Conservation (phyloP, 2,113 vertebrate species). For the Equus przewalskii region DNA sequence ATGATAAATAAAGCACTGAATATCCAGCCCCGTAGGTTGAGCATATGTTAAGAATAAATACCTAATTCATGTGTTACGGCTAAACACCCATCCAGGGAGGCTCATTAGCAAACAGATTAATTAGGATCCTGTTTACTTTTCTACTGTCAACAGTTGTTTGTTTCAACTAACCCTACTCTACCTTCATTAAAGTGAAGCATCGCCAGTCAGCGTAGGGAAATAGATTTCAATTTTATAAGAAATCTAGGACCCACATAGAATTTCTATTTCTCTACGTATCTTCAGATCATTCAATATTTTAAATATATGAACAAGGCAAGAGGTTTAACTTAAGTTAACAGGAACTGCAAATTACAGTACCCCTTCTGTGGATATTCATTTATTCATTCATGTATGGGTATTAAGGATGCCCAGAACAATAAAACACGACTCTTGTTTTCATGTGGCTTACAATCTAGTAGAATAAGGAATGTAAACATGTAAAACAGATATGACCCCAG, state of each 20-base stretch:
- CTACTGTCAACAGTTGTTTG: constrained; percentile 68
- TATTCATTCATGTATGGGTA: not conserved
- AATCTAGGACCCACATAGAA: not conserved
- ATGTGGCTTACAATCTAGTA: not conserved
- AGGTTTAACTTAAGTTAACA: not conserved
- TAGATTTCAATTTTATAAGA: not conserved
- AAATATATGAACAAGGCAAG: not conserved
- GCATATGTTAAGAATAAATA: constrained; percentile 70
- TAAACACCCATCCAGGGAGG: constrained; percentile 58
- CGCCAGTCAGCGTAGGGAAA: not conserved
- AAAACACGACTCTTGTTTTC: not conserved
- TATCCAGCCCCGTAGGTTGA: constrained; percentile 15
- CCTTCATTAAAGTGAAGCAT: not conserved
- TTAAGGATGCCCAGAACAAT: not conserved
- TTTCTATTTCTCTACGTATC: not conserved
- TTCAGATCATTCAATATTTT: constrained; percentile 43
- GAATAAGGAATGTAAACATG: not conserved
- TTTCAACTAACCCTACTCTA: constrained; percentile 55
- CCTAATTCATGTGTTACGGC: constrained; percentile 58
- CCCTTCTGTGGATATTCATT: not conserved
- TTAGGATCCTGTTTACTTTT: constrained; percentile 72
- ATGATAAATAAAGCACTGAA: not conserved
- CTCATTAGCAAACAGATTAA: constrained; percentile 71
- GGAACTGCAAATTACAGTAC: not conserved
- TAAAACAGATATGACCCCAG: not conserved